A percentile compares a stretch with the other conserved stretches of the same genome.
Evolutionary conservation across 2,113 vertebrate genomes (phyloP).

Genomic region (Mionectes macconnelli): DNA sequence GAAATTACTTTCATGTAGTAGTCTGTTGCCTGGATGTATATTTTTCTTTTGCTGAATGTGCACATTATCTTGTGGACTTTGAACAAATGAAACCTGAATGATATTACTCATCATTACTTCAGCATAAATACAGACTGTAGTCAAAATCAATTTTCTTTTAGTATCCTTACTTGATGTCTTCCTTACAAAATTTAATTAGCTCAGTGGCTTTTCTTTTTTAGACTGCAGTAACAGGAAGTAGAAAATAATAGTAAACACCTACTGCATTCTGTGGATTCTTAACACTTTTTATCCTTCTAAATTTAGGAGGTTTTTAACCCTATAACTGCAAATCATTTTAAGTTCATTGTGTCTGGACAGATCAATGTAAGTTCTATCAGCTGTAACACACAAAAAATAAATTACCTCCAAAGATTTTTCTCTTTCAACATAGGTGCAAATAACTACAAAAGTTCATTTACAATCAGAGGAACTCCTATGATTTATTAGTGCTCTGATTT

Average conservation of each 20-base stretch:
- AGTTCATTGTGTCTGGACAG: background rate
- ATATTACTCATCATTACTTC: background rate
- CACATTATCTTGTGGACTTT: background rate
- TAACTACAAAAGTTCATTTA: background rate
- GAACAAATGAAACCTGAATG: slow-evolving; percentile 14
- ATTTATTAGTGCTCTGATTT: background rate
- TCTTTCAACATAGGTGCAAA: background rate
- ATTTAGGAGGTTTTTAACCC: background rate
- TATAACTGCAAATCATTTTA: background rate
- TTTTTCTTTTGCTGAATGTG: background rate
- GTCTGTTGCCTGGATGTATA: background rate
- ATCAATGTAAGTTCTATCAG: background rate
- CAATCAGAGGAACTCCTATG: background rate
- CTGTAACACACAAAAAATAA: background rate
- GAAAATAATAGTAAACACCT: background rate
- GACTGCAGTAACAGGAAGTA: background rate
- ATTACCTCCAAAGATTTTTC: background rate
- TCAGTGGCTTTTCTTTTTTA: background rate
- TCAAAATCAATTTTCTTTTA: slow-evolving; percentile 3
- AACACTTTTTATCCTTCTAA: background rate
- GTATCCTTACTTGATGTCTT: background rate
- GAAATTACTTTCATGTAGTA: background rate
- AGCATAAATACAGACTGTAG: background rate
- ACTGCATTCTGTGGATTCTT: background rate
- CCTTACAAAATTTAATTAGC: background rate